A percentile compares a stretch with the other conserved stretches of the same genome.
Evolutionary conservation across 2,888 invertebrate genomes (phyloP).

Genomic region (Dilophus febrilis): DNA sequence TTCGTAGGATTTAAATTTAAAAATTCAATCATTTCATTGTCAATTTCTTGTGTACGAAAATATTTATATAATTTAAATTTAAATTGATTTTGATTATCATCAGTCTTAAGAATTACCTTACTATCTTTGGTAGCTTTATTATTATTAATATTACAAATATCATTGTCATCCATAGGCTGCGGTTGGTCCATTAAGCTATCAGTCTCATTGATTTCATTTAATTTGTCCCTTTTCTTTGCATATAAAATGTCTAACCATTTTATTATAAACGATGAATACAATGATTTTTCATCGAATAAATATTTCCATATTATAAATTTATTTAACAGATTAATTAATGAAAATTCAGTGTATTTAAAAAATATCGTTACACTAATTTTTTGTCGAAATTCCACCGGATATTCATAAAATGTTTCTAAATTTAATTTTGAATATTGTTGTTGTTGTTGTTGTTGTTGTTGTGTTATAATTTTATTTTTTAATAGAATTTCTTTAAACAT

Average conservation of each 20-base stretch:
- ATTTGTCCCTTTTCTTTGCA: not conserved
- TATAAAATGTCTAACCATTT: slow-evolving; percentile 17
- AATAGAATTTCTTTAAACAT: slow-evolving; percentile 12
- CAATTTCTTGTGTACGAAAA: slow-evolving; percentile 18
- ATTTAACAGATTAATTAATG: slow-evolving; percentile 22
- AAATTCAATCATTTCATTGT: slow-evolving; percentile 20
- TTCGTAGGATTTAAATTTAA: not conserved
- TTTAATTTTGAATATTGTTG: slow-evolving; percentile 13
- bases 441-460: too few relatives aligned
- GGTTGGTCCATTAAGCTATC: too few relatives aligned
- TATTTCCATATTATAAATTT: slow-evolving; percentile 23
- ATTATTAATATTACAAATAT: too few relatives aligned
- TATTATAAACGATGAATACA: slow-evolving; percentile 16
- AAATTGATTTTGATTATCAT: too few relatives aligned
- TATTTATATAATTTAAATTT: not conserved
- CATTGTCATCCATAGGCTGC: too few relatives aligned
- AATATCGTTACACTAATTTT: slow-evolving; percentile 21
- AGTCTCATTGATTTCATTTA: too few relatives aligned
- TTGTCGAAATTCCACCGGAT: slow-evolving; percentile 20
- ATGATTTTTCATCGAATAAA: slow-evolving; percentile 17
- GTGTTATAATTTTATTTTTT: slow-evolving; percentile 10
- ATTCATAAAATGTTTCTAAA: slow-evolving; percentile 22
- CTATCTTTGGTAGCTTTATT: too few relatives aligned
- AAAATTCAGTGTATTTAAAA: slow-evolving; percentile 22
- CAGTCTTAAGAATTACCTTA: too few relatives aligned